phyloP scores from a whole-genome alignment of 2,797 vertebrate species.

The Apogon talboti region DNA sequence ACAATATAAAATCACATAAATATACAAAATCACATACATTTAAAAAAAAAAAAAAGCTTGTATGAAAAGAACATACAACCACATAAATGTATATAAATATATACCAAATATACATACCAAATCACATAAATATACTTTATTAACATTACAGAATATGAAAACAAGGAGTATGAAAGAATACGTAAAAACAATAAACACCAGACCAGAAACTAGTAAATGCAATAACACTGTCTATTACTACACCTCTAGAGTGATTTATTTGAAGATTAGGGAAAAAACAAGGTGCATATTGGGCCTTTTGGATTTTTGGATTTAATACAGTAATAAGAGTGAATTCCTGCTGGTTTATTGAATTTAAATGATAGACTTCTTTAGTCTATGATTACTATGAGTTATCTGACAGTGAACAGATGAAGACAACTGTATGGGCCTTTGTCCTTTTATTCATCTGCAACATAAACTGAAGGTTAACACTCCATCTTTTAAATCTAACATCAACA shows the following conservation, averaged over 20 bases:
- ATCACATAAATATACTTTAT: no score
- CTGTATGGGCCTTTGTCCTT: background rate
- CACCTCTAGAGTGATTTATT: background rate
- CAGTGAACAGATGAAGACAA: background rate
- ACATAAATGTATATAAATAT: no score
- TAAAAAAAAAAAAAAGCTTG: no score
- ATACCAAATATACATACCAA: no score
- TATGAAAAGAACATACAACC: no score
- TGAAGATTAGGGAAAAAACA: background rate
- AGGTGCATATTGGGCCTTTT: background rate
- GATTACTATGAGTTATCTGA: background rate
- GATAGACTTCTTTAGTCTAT: background rate
- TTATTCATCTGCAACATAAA: background rate
- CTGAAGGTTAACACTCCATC: no score
- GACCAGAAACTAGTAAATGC: no score
- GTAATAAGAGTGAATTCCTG: background rate
- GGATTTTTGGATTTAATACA: background rate
- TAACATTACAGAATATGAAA: no score
- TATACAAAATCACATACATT: no score
- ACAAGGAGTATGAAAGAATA: no score
- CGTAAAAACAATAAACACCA: no score
- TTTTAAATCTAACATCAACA: background rate
- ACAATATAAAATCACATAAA: no score
- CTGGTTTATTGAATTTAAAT: constrained; percentile 23
- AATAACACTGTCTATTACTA: background rate